Percentiles rank a stretch among this genome's conserved stretches.
phyloP scores from a whole-genome alignment of 2,113 vertebrate genomes.

The Xiphophorus hellerii region DNA sequence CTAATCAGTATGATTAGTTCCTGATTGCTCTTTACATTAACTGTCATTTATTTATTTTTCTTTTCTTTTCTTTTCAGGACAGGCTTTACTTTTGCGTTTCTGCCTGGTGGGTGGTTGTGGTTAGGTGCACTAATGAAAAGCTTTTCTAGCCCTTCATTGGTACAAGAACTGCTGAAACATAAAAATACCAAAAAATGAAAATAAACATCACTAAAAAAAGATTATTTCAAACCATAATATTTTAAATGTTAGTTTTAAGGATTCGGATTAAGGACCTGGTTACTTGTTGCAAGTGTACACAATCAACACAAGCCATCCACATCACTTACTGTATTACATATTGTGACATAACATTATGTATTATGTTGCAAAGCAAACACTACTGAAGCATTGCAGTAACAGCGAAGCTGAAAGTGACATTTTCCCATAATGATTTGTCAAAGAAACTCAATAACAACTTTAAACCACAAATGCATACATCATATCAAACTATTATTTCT shows the following conservation, averaged over 20 bases:
- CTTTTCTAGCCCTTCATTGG: not conserved
- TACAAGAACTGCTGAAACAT: not conserved
- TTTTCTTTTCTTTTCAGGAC: not conserved
- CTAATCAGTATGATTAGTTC: too few relatives aligned
- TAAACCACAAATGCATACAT: slow-evolving; percentile 35
- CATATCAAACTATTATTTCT: slow-evolving; percentile 39
- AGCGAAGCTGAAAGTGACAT: slow-evolving; percentile 2
- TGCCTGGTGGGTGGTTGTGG: not conserved
- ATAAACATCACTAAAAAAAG: not conserved
- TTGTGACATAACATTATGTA: not conserved
- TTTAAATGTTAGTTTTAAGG: too few relatives aligned
- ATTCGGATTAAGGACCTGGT: too few relatives aligned
- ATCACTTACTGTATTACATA: not conserved
- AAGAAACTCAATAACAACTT: slow-evolving; percentile 21
- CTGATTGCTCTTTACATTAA: too few relatives aligned
- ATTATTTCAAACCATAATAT: not conserved
- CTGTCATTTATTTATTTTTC: not conserved
- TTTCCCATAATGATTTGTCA: slow-evolving; percentile 23
- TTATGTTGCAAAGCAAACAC: not conserved
- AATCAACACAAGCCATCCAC: slow-evolving; percentile 3
- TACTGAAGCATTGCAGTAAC: not conserved
- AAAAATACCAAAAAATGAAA: not conserved
- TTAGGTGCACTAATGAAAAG: not conserved
- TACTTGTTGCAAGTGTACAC: not conserved
- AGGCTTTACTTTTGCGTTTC: not conserved